A percentile compares a stretch with the other conserved stretches of the same genome.
These are phyloP conservation scores for Andrena bicolor DNA, from an alignment of 2,888 invertebrate genomes.

Conservation along the genomic window DNA sequence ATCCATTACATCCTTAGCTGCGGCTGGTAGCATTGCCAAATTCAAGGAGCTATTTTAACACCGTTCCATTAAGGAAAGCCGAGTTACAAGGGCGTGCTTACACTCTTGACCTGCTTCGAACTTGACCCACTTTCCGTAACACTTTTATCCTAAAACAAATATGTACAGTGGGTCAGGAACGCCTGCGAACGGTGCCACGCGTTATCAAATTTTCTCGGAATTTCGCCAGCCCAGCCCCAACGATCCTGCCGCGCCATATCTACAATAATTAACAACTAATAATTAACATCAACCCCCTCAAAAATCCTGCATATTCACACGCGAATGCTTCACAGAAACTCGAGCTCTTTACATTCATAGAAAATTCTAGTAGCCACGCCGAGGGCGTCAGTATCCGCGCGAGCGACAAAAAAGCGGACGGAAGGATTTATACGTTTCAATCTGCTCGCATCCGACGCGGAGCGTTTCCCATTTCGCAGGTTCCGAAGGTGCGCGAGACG, in stretches of 20 bases:
- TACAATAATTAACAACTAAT: too few relatives aligned
- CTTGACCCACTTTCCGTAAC: constrained; percentile 17
- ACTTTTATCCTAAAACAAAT: constrained; percentile 15
- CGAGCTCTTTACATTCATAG: not conserved
- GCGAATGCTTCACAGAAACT: too few relatives aligned
- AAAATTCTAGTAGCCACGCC: not conserved
- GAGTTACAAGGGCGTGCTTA: constrained; percentile 13
- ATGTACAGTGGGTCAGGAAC: constrained; percentile 8
- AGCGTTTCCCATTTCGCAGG: constrained; percentile 15
- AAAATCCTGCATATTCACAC: too few relatives aligned
- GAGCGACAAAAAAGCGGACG: not conserved
- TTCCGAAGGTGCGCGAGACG: not conserved
- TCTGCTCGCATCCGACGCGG: constrained; percentile 1
- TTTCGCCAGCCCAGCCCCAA: not conserved
- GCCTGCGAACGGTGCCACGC: not conserved
- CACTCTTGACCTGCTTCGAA: constrained; percentile 13
- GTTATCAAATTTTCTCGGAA: not conserved
- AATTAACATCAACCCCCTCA: too few relatives aligned
- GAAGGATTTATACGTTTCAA: constrained; percentile 28
- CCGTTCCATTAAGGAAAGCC: not conserved
- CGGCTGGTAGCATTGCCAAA: not conserved
- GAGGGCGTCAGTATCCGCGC: not conserved
- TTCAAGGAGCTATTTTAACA: constrained; percentile 2
- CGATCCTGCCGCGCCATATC: not conserved
- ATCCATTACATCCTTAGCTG: too few relatives aligned